Base-by-base conservation (phyloP, 2,888 invertebrate species). In the Drosophila nigricruria region DNA sequence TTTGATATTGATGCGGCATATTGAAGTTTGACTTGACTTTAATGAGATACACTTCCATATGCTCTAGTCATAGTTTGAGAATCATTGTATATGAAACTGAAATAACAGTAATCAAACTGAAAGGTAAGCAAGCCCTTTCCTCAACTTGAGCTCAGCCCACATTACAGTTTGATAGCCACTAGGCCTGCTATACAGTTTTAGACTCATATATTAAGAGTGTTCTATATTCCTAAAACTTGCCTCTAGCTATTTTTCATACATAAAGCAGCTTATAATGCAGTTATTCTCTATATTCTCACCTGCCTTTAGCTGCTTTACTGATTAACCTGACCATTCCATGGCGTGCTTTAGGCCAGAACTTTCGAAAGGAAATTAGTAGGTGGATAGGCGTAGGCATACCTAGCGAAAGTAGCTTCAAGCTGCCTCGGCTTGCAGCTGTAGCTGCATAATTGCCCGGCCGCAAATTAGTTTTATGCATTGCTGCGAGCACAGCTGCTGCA, bases 391-490 rank as follows among this genome's bases (percentile, higher is more conserved):
- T 42, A 30, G n/a, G 6, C 42, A 18, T n/a, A 16, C 23, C n/a
- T n/a, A 12, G 56, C 65, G n/a, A 53, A 42, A n/a, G 30, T 42
- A 64, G 40, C 47, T 49, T 52, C 61, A 57, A 32, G 53, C 60
- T 10, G 23, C 23, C 8, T 20, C 61, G 53, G 38, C 57, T 32
- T 12, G 42, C 14, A 10, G 60, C 68, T 67, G 47, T 60, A 47
- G 61, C 77, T 82, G 84, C 89, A 89, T 82, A 86, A 86, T 84
- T 89, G 86, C 82, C 78, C 74, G 77, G 84, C 90, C 88, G 80
- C 89, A 90, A 90, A 90, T 90, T 89, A 89, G 90, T 90, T 89
- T 82, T 86, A 82, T 89, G 88, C 77, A 66, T 54, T 65, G 45
- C 75, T 18, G 30, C 40, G 25, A 18, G 36, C 34, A 30, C 36